Conservation (phyloP, 2,797 vertebrate species). For the Gymnodraco acuticeps region DNA sequence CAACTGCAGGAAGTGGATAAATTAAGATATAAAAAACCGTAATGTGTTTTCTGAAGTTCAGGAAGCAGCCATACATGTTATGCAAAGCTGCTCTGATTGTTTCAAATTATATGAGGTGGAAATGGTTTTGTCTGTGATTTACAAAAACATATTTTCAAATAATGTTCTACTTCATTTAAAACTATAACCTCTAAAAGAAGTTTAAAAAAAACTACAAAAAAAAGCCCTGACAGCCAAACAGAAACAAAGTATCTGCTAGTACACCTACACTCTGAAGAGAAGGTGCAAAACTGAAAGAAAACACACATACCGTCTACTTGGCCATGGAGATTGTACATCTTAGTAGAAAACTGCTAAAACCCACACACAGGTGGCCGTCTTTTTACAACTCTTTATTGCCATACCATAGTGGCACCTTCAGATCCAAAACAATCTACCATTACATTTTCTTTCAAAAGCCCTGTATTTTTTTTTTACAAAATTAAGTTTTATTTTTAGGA, state of each 20-base stretch:
- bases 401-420: slow-evolving; percentile 30
- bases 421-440: slow-evolving; percentile 6
- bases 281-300: neutral
- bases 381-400: slow-evolving; percentile 12
- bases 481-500: slow-evolving; percentile 7
- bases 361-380: slow-evolving; percentile 25
- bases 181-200: slow-evolving; percentile 9
- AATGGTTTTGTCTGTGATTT: slow-evolving; percentile 43
- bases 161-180: slow-evolving; percentile 52
- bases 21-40: slow-evolving; percentile 44
- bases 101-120: slow-evolving; percentile 39
- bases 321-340: slow-evolving; percentile 27
- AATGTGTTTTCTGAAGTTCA: slow-evolving; percentile 32
- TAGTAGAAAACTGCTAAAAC: slow-evolving; percentile 35
- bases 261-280: slow-evolving; percentile 14
- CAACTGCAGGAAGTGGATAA: slow-evolving; percentile 32
- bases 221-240: slow-evolving; percentile 1
- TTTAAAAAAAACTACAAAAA: slow-evolving; percentile 22
- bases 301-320: neutral
- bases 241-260: slow-evolving; percentile 6
- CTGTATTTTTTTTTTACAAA: neutral
- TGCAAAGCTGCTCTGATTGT: slow-evolving; percentile 34
- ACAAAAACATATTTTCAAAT: slow-evolving; percentile 30
- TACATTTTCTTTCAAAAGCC: neutral
- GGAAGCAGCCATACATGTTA: slow-evolving; percentile 10